Conservation (phyloP, 2,888 invertebrate species). For the Coronaproctus castanopsis region DNA sequence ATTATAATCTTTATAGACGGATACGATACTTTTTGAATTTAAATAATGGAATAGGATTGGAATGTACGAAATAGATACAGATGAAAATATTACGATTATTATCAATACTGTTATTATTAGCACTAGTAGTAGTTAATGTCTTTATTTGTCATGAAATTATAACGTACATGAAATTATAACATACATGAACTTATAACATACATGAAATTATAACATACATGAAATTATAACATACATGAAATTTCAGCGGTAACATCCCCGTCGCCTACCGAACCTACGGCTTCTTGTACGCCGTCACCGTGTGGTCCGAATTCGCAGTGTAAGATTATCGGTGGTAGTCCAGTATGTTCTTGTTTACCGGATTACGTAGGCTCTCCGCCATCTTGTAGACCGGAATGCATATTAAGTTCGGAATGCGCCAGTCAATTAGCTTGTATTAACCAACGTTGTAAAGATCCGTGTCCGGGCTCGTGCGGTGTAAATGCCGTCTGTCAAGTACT, state of each 20-base stretch:
- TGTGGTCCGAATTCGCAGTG: slow-evolving; percentile 62
- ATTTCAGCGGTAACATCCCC: slow-evolving; percentile 14
- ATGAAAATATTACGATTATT: no score
- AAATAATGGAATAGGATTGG: no score
- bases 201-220: no score
- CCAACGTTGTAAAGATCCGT: slow-evolving; percentile 47
- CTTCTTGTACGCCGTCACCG: slow-evolving; percentile 48
- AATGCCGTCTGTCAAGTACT: slow-evolving; percentile 45
- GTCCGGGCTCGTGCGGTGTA: slow-evolving; percentile 44
- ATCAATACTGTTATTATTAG: no score
- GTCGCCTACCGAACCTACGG: slow-evolving; percentile 14
- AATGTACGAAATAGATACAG: no score
- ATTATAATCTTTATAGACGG: no score
- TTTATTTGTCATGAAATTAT: no score
- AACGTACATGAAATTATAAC: no score
- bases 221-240: no score
- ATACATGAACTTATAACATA: no score
- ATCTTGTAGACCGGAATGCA: slow-evolving; percentile 56
- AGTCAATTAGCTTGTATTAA: slow-evolving; percentile 39
- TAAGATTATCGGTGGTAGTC: slow-evolving; percentile 38
- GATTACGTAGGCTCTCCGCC: slow-evolving; percentile 54
- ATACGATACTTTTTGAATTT: no score
- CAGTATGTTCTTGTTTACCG: slow-evolving; percentile 49
- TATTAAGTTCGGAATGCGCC: slow-evolving; percentile 26
- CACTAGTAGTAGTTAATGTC: no score